phyloP scores from a whole-genome alignment of 2,888 invertebrate species.

The Drosophila rellima region DNA sequence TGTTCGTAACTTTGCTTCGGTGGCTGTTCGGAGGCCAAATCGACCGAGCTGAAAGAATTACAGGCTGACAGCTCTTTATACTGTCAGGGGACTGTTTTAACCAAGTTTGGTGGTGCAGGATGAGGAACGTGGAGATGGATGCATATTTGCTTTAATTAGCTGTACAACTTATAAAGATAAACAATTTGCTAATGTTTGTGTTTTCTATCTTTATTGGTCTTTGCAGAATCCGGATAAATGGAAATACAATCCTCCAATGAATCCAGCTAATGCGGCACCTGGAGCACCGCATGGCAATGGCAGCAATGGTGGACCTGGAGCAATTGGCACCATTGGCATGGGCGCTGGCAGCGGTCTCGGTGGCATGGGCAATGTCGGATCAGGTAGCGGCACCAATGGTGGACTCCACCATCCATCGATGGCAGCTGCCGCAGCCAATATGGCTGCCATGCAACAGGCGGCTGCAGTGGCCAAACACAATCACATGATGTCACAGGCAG shows the following conservation, averaged over 20 bases:
- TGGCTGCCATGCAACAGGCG: conserved; percentile 84
- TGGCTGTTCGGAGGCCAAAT: not conserved
- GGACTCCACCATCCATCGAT: conserved; percentile 83
- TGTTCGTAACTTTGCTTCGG: conserved; percentile 3
- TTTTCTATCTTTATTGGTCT: not conserved
- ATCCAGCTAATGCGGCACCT: conserved; percentile 86
- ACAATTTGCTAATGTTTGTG: not conserved
- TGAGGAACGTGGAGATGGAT: not conserved
- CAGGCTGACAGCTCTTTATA: not conserved
- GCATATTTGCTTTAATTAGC: not conserved
- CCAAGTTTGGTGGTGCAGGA: not conserved
- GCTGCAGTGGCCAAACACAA: conserved; percentile 84
- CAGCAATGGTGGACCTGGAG: conserved; percentile 85
- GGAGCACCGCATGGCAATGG: conserved; percentile 85
- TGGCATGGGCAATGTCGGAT: conserved; percentile 80
- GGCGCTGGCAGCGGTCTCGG: conserved; percentile 84
- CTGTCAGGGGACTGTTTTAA: not conserved
- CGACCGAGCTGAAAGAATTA: not conserved
- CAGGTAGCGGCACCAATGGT: conserved; percentile 83
- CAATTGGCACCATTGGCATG: conserved; percentile 86
- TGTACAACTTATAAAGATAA: conserved; percentile 3
- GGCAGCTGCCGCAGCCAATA: conserved; percentile 82
- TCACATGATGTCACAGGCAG: conserved; percentile 84
- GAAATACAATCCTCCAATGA: conserved; percentile 90
- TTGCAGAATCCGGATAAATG: conserved; percentile 94